Base-by-base conservation (phyloP, 2,888 invertebrate species). In the Agriopis aurantiaria region DNA sequence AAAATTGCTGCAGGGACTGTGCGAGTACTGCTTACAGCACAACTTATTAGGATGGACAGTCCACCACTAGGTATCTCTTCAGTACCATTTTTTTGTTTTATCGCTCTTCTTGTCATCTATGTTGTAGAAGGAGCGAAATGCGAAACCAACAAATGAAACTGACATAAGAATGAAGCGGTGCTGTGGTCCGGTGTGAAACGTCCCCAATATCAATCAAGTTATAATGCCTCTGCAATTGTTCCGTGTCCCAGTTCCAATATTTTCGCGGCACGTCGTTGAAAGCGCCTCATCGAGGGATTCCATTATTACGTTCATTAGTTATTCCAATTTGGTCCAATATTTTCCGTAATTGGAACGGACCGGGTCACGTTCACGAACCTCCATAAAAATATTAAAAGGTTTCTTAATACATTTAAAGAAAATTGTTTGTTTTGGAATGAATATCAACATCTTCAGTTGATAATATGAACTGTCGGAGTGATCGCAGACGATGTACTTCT, bases 1-100 rank as follows among this genome's bases (percentile, higher is more conserved):
- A 78, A 79, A 79, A 82, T 85, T 85, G 17, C 82, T 77, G 58
- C 71, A 70, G n/a, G n/a, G 56, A 70, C 17, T 23, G 17, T 23
- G 53, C 45, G 51, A 51, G 59, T 14, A 45, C 41, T 56, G 17
- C 17, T 23, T 23, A 23, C 17, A 23, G 17, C 17, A 23, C 1
- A 2, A 23, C 17, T 23, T 2, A 23, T 23, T 23, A 23, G 17
- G 2, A 23, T 23, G 17, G 17, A 23, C 17, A 2, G 17, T 23
- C 17, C 17, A 23, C 17, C 17, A 23, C 0, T n/a, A n/a, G n/a
- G n/a, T 2, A 23, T 23, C 17, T 23, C 17, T 23, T 2, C 1
- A 23, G 17, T 2, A 23, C 17, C 17, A 23, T 23, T 2, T 23
- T n/a, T 23, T 23, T 23, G 17, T 23, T 23, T 23, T 23, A 23